A percentile compares a stretch with the other conserved stretches of the same genome.
These are phyloP conservation scores for Physocephala rufipes DNA, from an alignment of 2,888 invertebrate species.

Conservation along the genomic window DNA sequence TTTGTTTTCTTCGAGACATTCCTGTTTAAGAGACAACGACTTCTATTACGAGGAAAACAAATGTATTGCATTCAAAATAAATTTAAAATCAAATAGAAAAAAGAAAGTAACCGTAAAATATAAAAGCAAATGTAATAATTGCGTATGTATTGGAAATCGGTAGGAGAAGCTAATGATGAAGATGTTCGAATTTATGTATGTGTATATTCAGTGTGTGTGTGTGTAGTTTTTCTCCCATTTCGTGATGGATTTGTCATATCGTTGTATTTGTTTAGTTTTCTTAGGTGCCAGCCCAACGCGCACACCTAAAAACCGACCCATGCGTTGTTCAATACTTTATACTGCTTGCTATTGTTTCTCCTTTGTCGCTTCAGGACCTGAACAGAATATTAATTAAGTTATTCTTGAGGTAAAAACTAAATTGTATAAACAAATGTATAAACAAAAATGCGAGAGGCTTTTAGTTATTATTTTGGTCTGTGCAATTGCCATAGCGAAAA, in stretches of 20 bases:
- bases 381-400: conserved; percentile 31
- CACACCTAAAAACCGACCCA: conserved; percentile 18
- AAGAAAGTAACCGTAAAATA: background rate
- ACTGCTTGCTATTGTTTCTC: conserved; percentile 9
- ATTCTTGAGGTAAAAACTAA: conserved; percentile 16
- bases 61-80: background rate
- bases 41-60: background rate
- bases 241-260: background rate
- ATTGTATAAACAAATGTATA: conserved; percentile 4
- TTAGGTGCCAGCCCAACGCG: conserved; percentile 8
- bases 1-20: background rate
- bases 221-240: too few relatives aligned
- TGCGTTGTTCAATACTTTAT: background rate
- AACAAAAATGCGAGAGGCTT: conserved; percentile 6
- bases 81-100: conserved; percentile 12
- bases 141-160: background rate
- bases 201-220: background rate
- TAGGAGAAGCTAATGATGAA: background rate
- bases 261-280: background rate
- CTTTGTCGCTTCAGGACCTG: conserved; percentile 22
- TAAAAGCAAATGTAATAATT: background rate
- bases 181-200: background rate
- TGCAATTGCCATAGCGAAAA: background rate
- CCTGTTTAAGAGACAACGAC: background rate
- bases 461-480: conserved; percentile 17